These are phyloP conservation scores for Pecten maximus DNA, from an alignment of 2,888 invertebrate genomes.

Conservation along the genomic window DNA sequence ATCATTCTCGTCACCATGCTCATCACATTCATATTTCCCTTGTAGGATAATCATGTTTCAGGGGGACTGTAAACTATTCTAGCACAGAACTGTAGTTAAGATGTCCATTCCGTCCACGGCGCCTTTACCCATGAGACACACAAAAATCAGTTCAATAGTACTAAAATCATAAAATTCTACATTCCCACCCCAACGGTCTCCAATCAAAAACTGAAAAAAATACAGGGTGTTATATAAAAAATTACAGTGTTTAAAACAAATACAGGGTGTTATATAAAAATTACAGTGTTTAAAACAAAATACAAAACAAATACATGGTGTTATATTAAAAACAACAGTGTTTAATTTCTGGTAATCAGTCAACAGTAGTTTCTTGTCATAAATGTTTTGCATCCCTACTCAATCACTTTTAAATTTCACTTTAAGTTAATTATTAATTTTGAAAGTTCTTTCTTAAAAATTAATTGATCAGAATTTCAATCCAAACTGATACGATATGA, in stretches of 20 bases:
- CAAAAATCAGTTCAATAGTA: conserved; percentile 21
- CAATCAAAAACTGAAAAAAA: not conserved
- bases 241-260: not conserved
- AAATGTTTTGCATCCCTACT: not conserved
- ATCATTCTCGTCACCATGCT: not conserved
- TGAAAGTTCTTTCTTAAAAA: not conserved
- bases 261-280: not conserved
- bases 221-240: not conserved
- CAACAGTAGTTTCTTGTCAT: not conserved
- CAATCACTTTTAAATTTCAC: not conserved
- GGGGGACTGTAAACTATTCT: not conserved
- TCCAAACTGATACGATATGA: too few relatives aligned
- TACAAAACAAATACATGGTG: not conserved
- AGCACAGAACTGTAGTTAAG: not conserved
- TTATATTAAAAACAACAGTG: not conserved
- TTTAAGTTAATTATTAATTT: not conserved
- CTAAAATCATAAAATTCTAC: not conserved
- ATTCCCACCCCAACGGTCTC: not conserved
- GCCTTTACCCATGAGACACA: not conserved
- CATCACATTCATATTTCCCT: conserved; percentile 22
- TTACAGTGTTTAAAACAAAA: too few relatives aligned
- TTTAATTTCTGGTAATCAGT: not conserved
- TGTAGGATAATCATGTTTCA: not conserved
- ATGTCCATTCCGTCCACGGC: not conserved
- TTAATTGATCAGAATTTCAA: too few relatives aligned